phyloP scores from a whole-genome alignment of 30 jellyfish, hydroid and myxozoan species.

The Catostylus mosaicus region DNA sequence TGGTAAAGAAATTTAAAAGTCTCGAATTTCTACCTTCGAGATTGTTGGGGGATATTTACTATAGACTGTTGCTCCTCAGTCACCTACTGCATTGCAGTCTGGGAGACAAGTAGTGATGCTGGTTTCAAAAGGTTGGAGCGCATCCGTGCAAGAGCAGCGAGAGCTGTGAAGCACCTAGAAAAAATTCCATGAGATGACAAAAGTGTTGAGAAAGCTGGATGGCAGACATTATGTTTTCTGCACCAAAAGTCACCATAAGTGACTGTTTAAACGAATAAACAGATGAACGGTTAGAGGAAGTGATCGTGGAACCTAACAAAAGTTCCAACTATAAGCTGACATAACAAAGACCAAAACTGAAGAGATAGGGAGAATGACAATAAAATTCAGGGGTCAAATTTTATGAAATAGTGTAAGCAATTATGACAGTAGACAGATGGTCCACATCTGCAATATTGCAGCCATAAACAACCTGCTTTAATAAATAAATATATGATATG shows the following conservation, averaged over 20 bases:
- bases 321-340: not conserved
- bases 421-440: no score
- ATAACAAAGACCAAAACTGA: no score
- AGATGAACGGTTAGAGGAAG: not conserved
- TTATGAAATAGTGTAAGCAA: not conserved
- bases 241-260: not conserved
- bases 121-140: conserved; percentile 31
- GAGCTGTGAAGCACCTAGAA: conserved; percentile 19
- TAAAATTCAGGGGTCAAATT: not conserved
- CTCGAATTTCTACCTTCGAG: not conserved
- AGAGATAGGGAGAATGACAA: not conserved
- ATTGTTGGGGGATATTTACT: not conserved
- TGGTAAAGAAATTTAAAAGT: conserved; percentile 2
- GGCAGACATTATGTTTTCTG: not conserved
- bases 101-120: conserved; percentile 15
- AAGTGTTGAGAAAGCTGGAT: not conserved
- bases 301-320: not conserved
- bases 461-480: no score
- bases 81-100: conserved; percentile 18
- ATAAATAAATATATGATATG: no score
- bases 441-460: no score
- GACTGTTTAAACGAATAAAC: not conserved
- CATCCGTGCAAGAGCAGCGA: conserved; percentile 8
- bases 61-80: not conserved
- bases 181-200: not conserved